These are phyloP conservation scores for Solea senegalensis DNA, from an alignment of 2,113 vertebrate species.

Conservation along the genomic window DNA sequence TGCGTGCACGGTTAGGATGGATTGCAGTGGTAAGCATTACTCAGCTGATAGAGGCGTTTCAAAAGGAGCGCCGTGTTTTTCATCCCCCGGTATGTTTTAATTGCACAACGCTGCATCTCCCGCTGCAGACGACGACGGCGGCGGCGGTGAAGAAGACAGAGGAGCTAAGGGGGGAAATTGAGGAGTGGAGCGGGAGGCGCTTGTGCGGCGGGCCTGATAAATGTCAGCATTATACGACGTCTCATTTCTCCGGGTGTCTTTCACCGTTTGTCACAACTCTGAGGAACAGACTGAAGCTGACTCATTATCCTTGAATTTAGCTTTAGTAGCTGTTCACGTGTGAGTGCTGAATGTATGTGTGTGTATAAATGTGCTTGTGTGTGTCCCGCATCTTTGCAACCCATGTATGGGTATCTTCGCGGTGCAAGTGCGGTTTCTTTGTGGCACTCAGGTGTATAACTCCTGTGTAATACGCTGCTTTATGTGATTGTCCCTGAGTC, in stretches of 20 bases:
- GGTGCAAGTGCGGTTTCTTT: slow-evolving; percentile 13
- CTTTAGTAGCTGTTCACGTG: slow-evolving; percentile 57
- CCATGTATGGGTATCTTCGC: slow-evolving; percentile 22
- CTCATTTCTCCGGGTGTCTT: slow-evolving; percentile 63
- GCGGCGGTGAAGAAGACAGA: slow-evolving; percentile 34
- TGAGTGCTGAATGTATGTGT: slow-evolving; percentile 21
- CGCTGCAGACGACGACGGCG: slow-evolving; percentile 47
- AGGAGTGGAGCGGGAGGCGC: slow-evolving; percentile 33
- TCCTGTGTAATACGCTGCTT: slow-evolving; percentile 27
- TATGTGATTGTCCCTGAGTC: slow-evolving; percentile 35
- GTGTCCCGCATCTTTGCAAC: slow-evolving; percentile 11
- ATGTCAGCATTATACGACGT: slow-evolving; percentile 68
- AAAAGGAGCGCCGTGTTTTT: slow-evolving; percentile 68
- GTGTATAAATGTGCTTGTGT: background rate
- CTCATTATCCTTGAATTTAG: slow-evolving; percentile 65
- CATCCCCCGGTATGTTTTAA: slow-evolving; percentile 78
- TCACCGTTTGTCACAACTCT: slow-evolving; percentile 43
- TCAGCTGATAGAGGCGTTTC: slow-evolving; percentile 70
- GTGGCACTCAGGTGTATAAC: slow-evolving; percentile 5
- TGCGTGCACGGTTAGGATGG: slow-evolving; percentile 64
- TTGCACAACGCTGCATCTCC: slow-evolving; percentile 62
- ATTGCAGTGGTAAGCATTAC: slow-evolving; percentile 67
- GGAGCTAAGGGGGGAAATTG: background rate
- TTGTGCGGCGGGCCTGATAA: slow-evolving; percentile 72
- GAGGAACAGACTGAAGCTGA: slow-evolving; percentile 34